Evolutionary conservation across 1,140 invertebrate genomes (phyloP).

Genomic region (Formica selysi): DNA sequence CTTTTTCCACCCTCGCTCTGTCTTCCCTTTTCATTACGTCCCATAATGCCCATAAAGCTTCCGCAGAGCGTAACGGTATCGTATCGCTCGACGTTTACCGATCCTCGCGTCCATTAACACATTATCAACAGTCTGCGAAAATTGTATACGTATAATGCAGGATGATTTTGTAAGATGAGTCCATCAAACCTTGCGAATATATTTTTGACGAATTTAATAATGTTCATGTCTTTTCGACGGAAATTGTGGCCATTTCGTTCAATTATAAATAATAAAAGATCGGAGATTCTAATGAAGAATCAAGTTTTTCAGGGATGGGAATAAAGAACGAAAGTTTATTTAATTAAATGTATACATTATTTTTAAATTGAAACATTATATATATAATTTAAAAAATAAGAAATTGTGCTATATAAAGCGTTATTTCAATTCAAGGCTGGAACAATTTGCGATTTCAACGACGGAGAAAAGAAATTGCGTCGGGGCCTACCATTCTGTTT

Average conservation of each 20-base stretch:
- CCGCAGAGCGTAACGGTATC: neutral
- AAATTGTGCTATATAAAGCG: too few relatives aligned
- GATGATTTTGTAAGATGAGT: neutral
- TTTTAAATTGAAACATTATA: neutral
- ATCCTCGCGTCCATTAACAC: neutral
- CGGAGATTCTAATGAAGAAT: neutral
- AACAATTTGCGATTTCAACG: neutral
- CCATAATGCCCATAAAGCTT: slow-evolving; percentile 3
- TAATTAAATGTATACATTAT: neutral
- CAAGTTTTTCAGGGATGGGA: neutral
- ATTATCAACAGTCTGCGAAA: neutral
- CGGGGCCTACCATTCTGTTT: neutral
- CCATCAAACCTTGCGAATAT: neutral
- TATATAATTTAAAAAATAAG: neutral
- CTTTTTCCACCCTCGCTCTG: neutral
- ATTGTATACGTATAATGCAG: neutral
- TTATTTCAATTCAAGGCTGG: neutral
- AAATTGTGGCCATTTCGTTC: neutral
- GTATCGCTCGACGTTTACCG: neutral
- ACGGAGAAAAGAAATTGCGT: neutral
- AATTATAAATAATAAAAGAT: neutral
- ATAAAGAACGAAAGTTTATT: neutral
- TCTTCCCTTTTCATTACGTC: slow-evolving; percentile 24
- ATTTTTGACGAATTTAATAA: neutral
- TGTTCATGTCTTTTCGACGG: too few relatives aligned